Conservation (phyloP, 2,113 vertebrate species). For the Heliornis fulica region DNA sequence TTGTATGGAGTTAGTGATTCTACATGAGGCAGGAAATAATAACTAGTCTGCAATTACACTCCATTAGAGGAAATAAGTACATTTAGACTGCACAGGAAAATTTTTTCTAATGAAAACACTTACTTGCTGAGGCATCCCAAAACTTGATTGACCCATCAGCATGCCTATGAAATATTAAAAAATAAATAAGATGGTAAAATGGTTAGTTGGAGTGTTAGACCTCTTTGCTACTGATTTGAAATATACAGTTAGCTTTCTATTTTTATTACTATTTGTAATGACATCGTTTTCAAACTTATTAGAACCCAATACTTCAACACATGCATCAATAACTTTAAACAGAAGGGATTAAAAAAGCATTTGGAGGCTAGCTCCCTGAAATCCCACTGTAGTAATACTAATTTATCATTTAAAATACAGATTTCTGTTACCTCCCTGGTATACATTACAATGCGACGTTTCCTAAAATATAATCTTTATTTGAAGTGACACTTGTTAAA, state of each 20-base stretch:
- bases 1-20: neutral
- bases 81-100: neutral
- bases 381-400: neutral
- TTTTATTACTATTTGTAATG: neutral
- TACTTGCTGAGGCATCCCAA: conserved; percentile 99
- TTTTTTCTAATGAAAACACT: conserved; percentile 56
- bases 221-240: neutral
- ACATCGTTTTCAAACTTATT: neutral
- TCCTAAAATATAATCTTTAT: neutral
- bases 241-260: neutral
- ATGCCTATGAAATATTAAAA: conserved; percentile 79
- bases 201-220: neutral
- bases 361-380: neutral
- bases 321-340: neutral
- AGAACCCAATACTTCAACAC: rapidly evolving
- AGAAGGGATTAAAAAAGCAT: neutral
- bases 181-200: neutral
- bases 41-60: neutral
- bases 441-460: neutral
- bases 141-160: conserved; percentile 98
- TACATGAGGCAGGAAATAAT: neutral
- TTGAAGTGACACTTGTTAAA: neutral
- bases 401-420: neutral
- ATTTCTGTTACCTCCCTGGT: neutral
- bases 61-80: neutral